These are phyloP conservation scores for Drosophila picticornis DNA, from an alignment of 2,888 invertebrate genomes.

Conservation along the genomic window DNA sequence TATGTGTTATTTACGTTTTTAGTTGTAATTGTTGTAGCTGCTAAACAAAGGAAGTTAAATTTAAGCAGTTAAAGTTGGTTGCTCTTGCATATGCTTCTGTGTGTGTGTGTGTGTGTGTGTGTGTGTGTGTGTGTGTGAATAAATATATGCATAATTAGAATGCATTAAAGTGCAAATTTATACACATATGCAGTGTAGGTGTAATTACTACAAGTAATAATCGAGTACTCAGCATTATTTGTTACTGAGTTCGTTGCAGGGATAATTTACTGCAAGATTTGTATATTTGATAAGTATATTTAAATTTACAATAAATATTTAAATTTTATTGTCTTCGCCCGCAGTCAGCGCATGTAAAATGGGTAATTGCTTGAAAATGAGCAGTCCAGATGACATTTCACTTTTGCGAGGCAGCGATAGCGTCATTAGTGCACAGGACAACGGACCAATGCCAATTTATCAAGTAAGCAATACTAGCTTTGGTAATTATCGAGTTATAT, in stretches of 20 bases:
- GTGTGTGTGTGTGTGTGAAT: not conserved
- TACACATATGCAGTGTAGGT: not conserved
- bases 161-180: not conserved
- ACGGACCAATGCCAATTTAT: conserved; percentile 84
- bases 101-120: too few species aligned
- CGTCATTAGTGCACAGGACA: conserved; percentile 81
- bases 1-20: conserved; percentile 17
- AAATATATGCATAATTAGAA: not conserved
- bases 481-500: conserved; percentile 5
- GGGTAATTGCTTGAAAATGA: conserved; percentile 91
- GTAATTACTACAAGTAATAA: not conserved
- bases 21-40: conserved; percentile 1
- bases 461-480: conserved; percentile 69
- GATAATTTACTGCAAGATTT: not conserved
- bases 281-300: not conserved
- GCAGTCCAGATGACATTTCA: conserved; percentile 88
- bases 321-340: not conserved
- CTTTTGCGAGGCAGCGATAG: conserved; percentile 87
- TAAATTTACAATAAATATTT: not conserved
- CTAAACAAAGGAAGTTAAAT: not conserved
- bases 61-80: not conserved
- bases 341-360: conserved; percentile 82
- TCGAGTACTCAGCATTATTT: not conserved
- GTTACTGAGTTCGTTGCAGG: not conserved
- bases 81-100: not conserved